phyloP scores from a whole-genome alignment of 2,113 vertebrate genomes.

The Eptatretus burgeri region DNA sequence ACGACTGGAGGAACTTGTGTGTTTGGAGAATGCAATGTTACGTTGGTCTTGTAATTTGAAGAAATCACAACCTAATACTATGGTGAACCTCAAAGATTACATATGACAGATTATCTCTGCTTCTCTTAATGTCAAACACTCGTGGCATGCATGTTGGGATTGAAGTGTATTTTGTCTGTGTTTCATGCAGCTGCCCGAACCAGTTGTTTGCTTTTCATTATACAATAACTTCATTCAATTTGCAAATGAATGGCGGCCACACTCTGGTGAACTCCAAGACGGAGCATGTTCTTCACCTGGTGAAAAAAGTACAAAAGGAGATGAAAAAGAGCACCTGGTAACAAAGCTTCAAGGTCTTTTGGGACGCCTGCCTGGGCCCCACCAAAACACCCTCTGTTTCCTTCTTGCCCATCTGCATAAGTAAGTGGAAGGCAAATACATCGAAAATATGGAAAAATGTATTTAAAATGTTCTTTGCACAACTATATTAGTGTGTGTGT shows the following conservation, averaged over 20 bases:
- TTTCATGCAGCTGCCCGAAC: constrained; percentile 44
- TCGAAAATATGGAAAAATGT: too few species aligned
- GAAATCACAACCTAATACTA: too few species aligned
- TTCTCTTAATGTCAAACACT: too few species aligned
- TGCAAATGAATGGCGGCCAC: constrained; percentile 60
- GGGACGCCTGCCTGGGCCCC: constrained; percentile 30
- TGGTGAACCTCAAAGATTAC: too few species aligned
- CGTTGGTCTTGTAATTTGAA: too few species aligned
- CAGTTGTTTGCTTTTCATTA: constrained; percentile 46
- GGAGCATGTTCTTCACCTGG: constrained; percentile 20
- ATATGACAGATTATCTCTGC: too few species aligned
- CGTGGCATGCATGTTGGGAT: too few species aligned
- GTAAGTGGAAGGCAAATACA: constrained; percentile 16
- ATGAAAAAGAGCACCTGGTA: constrained; percentile 25
- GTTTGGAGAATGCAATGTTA: too few species aligned
- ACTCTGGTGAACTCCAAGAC: constrained; percentile 14
- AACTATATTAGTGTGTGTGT: too few species aligned
- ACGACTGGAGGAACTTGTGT: too few species aligned
- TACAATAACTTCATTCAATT: constrained; percentile 70
- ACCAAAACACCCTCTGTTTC: constrained; percentile 37
- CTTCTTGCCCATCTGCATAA: constrained; percentile 43
- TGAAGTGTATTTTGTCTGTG: background rate
- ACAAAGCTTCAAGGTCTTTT: constrained; percentile 34
- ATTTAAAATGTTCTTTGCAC: too few species aligned
- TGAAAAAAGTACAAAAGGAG: constrained; percentile 21